These are phyloP conservation scores for Scaptomyza pallida DNA, from an alignment of 1,140 invertebrate genomes.

Conservation along the genomic window DNA sequence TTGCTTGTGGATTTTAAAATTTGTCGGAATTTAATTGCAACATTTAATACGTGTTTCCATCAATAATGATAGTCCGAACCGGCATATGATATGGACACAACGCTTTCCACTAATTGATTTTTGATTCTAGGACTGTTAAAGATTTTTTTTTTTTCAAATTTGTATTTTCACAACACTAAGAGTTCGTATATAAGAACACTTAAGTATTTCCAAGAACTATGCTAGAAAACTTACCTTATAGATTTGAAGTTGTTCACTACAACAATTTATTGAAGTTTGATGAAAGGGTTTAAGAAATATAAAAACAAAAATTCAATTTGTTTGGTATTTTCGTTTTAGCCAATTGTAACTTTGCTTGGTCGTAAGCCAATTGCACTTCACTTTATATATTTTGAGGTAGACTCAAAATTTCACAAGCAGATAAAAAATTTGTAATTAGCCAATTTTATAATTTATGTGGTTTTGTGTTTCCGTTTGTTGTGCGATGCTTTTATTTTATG, in stretches of 20 bases:
- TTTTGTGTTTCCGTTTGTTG: slow-evolving; percentile 24
- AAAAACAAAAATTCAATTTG: slow-evolving; percentile 33
- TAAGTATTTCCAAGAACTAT: slow-evolving; percentile 1
- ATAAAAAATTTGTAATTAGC: slow-evolving; percentile 38
- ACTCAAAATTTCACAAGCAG: slow-evolving; percentile 49
- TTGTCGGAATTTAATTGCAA: no score
- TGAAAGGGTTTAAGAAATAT: slow-evolving; percentile 30
- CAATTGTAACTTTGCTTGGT: slow-evolving; percentile 26
- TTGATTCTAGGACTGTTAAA: neutral
- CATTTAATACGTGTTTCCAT: no score
- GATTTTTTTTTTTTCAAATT: neutral
- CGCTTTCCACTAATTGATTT: no score
- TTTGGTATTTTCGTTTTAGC: slow-evolving; percentile 2
- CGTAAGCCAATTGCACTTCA: slow-evolving; percentile 31
- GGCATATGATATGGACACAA: no score
- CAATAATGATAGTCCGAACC: no score
- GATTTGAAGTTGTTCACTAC: slow-evolving; percentile 16
- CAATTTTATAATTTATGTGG: slow-evolving; percentile 60
- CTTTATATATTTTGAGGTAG: slow-evolving; percentile 21
- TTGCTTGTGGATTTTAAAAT: no score
- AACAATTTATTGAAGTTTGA: slow-evolving; percentile 33
- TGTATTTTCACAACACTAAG: slow-evolving; percentile 7
- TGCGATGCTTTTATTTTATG: slow-evolving; percentile 27
- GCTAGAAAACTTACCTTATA: slow-evolving; percentile 37
- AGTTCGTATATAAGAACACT: slow-evolving; percentile 6